These are phyloP conservation scores for Picus viridis DNA, from an alignment of 2,797 vertebrate species.

Conservation along the genomic window DNA sequence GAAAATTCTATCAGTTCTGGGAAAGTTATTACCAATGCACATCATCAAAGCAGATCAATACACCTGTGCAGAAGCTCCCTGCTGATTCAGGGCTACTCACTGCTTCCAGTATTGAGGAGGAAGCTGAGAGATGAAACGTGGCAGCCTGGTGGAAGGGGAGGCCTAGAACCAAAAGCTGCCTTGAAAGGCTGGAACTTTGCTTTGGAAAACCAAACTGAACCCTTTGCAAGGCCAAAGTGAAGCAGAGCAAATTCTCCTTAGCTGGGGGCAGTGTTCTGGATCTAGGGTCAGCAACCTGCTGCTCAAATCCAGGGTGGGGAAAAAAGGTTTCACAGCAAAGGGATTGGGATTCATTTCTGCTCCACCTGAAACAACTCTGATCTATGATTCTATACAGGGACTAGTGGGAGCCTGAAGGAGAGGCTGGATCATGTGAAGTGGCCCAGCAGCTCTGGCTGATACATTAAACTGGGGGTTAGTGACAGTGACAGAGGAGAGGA, in stretches of 20 bases:
- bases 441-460: neutral
- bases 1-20: neutral
- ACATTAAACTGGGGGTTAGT: neutral
- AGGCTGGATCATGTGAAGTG: neutral
- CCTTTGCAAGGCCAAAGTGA: neutral
- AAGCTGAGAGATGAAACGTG: neutral
- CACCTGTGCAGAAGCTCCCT: neutral
- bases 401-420: neutral
- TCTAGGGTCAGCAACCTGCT: neutral
- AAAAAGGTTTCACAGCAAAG: slow-evolving; percentile 1
- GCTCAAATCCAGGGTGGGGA: neutral
- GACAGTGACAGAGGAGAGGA: no score
- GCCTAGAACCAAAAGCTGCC: neutral
- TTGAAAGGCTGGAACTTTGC: neutral
- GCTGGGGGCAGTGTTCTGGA: neutral
- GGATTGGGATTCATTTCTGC: neutral
- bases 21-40: neutral
- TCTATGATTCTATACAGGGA: neutral
- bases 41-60: neutral
- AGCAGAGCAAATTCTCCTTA: neutral
- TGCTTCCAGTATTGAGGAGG: neutral
- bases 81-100: neutral
- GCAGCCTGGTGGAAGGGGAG: neutral
- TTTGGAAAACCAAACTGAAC: neutral
- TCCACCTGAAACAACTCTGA: no score